These are phyloP conservation scores for Gobionotothen gibberifrons DNA, from an alignment of 2,797 vertebrate species.

Conservation along the genomic window DNA sequence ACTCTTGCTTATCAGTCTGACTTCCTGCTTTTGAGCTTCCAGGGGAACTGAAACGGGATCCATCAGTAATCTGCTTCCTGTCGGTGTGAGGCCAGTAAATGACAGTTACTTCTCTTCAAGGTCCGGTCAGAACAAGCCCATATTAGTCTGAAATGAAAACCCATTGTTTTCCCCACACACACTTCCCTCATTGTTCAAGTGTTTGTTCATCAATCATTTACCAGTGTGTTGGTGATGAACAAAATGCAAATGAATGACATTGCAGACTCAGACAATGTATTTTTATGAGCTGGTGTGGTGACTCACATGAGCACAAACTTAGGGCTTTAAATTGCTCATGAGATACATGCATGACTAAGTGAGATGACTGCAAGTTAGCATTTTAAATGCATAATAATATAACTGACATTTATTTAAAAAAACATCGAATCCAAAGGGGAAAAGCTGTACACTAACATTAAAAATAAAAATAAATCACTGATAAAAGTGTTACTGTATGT, in stretches of 20 bases:
- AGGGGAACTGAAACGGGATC: conserved; percentile 57
- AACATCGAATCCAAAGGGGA: not conserved
- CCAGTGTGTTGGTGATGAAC: conserved; percentile 20
- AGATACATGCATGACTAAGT: conserved; percentile 3
- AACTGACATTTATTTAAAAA: not conserved
- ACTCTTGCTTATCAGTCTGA: conserved; percentile 50
- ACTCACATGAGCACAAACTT: conserved; percentile 17
- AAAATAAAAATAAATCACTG: not conserved
- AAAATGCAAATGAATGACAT: conserved; percentile 15
- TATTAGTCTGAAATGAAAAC: not conserved
- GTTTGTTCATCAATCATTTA: conserved; percentile 15
- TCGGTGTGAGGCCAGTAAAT: conserved; percentile 38
- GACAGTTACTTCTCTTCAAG: conserved; percentile 42
- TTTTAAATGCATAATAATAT: not conserved
- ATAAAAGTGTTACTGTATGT: not conserved
- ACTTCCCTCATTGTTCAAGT: conserved; percentile 16
- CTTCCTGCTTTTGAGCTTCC: conserved; percentile 68
- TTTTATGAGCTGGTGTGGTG: conserved; percentile 28
- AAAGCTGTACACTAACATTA: not conserved
- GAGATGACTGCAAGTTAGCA: not conserved
- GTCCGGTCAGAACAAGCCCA: conserved; percentile 11
- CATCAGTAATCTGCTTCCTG: conserved; percentile 66
- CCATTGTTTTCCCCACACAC: conserved; percentile 10
- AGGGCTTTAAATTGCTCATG: conserved; percentile 16
- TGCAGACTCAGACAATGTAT: conserved; percentile 2